Conservation (phyloP, 2,113 vertebrate genomes). For the Leiothrix lutea region DNA sequence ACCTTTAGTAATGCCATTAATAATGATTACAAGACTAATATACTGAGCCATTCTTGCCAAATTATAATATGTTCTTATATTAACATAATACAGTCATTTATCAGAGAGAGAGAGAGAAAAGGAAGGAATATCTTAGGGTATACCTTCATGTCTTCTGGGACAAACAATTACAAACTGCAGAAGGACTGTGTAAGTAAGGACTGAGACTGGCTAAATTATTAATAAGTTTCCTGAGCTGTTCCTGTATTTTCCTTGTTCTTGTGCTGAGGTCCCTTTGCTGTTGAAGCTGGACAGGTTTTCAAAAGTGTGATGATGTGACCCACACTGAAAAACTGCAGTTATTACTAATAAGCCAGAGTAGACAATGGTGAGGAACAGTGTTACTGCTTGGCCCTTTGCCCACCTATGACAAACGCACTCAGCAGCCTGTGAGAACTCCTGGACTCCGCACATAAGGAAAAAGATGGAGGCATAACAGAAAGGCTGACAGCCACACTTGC, state of each 20-base stretch:
- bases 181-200: background rate
- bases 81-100: background rate
- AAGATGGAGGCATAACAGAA: background rate
- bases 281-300: background rate
- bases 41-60: background rate
- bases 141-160: background rate
- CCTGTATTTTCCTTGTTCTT: background rate
- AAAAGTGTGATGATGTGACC: background rate
- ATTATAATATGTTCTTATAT: background rate
- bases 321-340: background rate
- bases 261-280: background rate
- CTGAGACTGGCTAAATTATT: background rate
- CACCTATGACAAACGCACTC: background rate
- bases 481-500: background rate
- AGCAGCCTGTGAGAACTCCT: background rate
- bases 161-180: background rate
- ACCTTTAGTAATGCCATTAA: background rate
- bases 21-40: background rate
- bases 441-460: accelerated
- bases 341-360: background rate
- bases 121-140: background rate
- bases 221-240: background rate
- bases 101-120: background rate
- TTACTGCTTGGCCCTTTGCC: background rate
- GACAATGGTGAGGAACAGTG: background rate